Percentiles rank a stretch among this genome's conserved stretches.
Conservation (phyloP, 2,797 vertebrate species). For the Pseudochirops corinnae region DNA sequence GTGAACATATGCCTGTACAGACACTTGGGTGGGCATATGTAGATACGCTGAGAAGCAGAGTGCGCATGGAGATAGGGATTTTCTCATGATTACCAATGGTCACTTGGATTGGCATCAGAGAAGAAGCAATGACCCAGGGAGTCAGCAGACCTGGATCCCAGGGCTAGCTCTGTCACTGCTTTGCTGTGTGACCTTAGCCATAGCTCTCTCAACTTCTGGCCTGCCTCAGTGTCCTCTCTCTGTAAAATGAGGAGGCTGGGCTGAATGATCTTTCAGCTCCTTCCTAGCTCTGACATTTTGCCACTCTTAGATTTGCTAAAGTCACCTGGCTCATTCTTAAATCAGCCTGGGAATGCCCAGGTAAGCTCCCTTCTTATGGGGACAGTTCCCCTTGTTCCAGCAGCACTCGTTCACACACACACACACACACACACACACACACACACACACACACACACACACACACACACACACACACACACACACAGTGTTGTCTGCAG, state of each 20-base stretch:
- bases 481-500: neutral
- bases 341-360: neutral
- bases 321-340: neutral
- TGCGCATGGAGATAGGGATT: neutral
- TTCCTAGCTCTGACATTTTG: neutral
- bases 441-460: neutral
- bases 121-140: neutral
- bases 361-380: neutral
- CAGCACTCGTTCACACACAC: neutral
- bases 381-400: slow-evolving; percentile 30
- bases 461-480: neutral
- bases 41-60: neutral
- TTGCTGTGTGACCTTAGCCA: neutral
- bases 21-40: no score
- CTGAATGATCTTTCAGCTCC: neutral
- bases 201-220: neutral
- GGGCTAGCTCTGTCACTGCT: neutral
- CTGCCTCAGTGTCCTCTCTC: neutral
- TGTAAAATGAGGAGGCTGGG: neutral
- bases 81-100: neutral
- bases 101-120: neutral
- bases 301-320: neutral
- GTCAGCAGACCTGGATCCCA: neutral
- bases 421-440: neutral
- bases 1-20: neutral